phyloP scores from a whole-genome alignment of 2,888 invertebrate genomes.

The Phania funesta region DNA sequence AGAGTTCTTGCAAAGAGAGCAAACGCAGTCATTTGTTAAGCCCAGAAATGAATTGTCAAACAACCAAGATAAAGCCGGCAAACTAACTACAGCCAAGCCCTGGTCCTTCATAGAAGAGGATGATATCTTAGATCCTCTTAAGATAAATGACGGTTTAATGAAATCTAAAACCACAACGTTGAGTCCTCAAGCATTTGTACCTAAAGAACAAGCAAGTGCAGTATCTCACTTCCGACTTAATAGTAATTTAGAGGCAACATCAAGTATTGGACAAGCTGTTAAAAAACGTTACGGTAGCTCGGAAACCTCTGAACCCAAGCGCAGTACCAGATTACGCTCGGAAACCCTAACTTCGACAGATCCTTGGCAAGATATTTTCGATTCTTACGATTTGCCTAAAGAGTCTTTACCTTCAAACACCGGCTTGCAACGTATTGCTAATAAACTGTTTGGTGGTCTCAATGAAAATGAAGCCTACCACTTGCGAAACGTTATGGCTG shows the following conservation, averaged over 20 bases:
- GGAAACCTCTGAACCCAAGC: conserved; percentile 1
- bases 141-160: conserved; percentile 85
- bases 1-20: conserved; percentile 85
- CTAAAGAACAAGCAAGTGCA: conserved; percentile 45
- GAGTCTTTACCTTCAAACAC: conserved; percentile 83
- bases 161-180: conserved; percentile 76
- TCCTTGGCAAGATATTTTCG: conserved; percentile 80
- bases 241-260: conserved; percentile 10
- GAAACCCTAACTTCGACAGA: conserved; percentile 31
- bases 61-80: conserved; percentile 68
- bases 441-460: conserved; percentile 88
- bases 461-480: conserved; percentile 88
- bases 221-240: background rate
- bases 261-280: background rate
- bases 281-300: conserved; percentile 12
- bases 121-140: conserved; percentile 86
- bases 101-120: conserved; percentile 83
- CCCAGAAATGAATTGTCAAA: conserved; percentile 80
- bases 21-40: conserved; percentile 86
- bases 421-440: conserved; percentile 85
- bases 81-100: conserved; percentile 69
- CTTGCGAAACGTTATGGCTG: conserved; percentile 90
- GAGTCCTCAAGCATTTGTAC: conserved; percentile 79
- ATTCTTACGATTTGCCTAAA: conserved; percentile 81
- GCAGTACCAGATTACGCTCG: conserved; percentile 14